These are phyloP conservation scores for Halictus quadricinctus DNA, from an alignment of 2,888 invertebrate species.

Conservation along the genomic window DNA sequence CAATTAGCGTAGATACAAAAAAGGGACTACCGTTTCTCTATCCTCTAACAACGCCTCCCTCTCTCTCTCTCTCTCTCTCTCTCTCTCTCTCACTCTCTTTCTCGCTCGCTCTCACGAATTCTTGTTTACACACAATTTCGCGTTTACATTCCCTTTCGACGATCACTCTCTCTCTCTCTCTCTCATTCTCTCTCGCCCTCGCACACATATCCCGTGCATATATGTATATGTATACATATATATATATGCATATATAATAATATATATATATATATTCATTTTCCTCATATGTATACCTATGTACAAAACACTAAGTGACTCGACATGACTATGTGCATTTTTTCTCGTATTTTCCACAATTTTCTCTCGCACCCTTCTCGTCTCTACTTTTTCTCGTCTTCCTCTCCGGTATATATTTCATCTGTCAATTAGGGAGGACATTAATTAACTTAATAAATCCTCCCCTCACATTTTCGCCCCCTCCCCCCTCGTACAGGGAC, in stretches of 20 bases:
- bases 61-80: neutral
- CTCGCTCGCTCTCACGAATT: neutral
- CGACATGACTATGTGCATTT: conserved; percentile 82
- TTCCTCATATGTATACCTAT: conserved; percentile 70
- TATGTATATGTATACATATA: conserved; percentile 40
- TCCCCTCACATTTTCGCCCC: neutral
- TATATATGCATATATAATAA: conserved; percentile 37
- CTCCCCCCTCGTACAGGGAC: neutral
- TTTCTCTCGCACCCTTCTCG: conserved; percentile 51
- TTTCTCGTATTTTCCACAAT: conserved; percentile 60
- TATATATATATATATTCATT: conserved; percentile 51
- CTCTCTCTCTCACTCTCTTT: conserved; percentile 14
- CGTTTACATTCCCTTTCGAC: neutral
- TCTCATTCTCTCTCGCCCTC: neutral
- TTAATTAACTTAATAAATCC: neutral
- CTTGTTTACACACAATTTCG: conserved; percentile 10
- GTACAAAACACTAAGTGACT: conserved; percentile 81
- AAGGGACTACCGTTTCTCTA: conserved; percentile 31
- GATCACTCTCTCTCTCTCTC: neutral
- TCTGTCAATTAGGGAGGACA: conserved; percentile 31
- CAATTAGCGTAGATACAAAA: conserved; percentile 47
- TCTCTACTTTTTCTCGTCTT: conserved; percentile 31
- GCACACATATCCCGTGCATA: conserved; percentile 45
- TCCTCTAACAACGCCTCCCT: conserved; percentile 35
- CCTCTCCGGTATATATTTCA: neutral